These are phyloP conservation scores for Zootoca vivipara DNA, from an alignment of 2,113 vertebrate species.

Conservation along the genomic window DNA sequence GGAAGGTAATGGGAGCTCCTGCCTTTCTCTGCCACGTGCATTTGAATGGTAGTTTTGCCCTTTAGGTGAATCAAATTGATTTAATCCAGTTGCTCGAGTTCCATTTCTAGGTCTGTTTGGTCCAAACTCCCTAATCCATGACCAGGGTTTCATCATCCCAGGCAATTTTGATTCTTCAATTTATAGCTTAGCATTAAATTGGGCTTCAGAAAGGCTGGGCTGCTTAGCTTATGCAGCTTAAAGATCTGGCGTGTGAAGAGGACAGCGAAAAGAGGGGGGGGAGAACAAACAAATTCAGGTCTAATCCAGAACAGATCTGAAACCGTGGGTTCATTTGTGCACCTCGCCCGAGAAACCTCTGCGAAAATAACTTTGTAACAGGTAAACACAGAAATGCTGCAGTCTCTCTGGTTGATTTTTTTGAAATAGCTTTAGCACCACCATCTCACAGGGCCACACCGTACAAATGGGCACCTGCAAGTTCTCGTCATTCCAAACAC, in stretches of 20 bases:
- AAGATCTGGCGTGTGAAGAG: conserved; percentile 40
- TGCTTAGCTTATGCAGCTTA: conserved; percentile 57
- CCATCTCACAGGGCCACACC: neutral
- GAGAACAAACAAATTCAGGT: neutral
- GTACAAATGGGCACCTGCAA: neutral
- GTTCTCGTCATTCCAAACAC: neutral
- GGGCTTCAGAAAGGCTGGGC: conserved; percentile 58
- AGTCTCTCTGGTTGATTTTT: neutral
- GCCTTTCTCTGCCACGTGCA: conserved; percentile 33
- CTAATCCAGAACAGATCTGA: neutral
- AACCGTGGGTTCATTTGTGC: conserved; percentile 16
- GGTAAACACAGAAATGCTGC: neutral
- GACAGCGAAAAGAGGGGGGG: neutral
- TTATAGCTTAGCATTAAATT: conserved; percentile 68
- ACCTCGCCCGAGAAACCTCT: neutral
- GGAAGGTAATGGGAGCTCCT: conserved; percentile 24
- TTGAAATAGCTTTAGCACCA: neutral
- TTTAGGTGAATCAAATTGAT: conserved; percentile 63
- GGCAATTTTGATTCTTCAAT: conserved; percentile 61
- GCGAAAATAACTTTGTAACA: neutral
- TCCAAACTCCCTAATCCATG: conserved; percentile 61
- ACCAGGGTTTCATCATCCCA: conserved; percentile 62
- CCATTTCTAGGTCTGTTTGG: conserved; percentile 53
- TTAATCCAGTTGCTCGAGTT: conserved; percentile 50
- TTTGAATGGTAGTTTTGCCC: conserved; percentile 51